Conservation (phyloP, 2,888 invertebrate genomes). For the Diarsia dahlii region DNA sequence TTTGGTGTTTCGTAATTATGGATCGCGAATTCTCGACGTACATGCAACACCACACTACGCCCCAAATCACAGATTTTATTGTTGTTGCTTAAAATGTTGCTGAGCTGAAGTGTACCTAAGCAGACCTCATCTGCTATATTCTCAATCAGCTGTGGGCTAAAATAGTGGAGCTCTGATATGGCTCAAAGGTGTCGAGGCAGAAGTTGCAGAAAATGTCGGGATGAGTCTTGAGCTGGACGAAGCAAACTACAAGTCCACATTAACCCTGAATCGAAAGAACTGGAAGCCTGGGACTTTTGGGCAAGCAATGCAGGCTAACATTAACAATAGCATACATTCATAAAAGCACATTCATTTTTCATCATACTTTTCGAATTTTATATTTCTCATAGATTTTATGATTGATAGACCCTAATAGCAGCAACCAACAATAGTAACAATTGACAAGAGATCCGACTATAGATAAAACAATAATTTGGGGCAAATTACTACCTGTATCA, state of each 20-base stretch:
- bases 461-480: conserved; percentile 8
- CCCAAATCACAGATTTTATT: neutral
- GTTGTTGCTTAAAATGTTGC: neutral
- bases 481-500: conserved; percentile 1
- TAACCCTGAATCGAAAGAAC: neutral
- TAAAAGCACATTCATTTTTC: neutral
- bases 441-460: neutral
- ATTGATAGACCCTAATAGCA: conserved; percentile 14
- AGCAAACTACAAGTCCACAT: neutral
- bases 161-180: neutral
- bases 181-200: neutral
- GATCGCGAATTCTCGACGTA: neutral
- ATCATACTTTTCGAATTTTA: neutral
- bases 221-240: neutral
- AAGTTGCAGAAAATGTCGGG: neutral
- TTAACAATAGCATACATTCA: neutral
- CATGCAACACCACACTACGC: neutral
- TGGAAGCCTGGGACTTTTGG: neutral
- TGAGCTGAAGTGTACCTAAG: neutral
- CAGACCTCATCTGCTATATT: neutral
- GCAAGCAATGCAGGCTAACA: neutral
- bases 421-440: neutral
- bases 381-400: neutral
- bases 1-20: conserved; percentile 15
- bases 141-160: neutral